Evolutionary conservation across 2,797 vertebrate genomes (phyloP).

Genomic region (Huso huso): DNA sequence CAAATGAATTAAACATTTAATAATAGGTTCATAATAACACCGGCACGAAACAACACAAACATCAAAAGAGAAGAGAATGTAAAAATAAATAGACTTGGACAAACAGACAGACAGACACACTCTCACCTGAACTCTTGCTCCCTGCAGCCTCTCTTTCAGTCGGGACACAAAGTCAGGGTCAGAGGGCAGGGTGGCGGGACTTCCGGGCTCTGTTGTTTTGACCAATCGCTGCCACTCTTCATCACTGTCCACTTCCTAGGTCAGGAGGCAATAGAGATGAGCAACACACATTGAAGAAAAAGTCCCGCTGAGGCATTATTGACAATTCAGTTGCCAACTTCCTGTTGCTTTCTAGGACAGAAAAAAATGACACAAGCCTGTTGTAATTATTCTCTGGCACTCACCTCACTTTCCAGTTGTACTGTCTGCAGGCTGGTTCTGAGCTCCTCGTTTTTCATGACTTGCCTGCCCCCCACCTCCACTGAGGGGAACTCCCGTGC

Average conservation of each 20-base stretch:
- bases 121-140: constrained; percentile 65
- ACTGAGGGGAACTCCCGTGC: constrained; percentile 57
- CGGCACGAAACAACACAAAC: too few relatives aligned
- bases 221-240: constrained; percentile 65
- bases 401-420: constrained; percentile 53
- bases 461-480: constrained; percentile 38
- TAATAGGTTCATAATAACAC: too few relatives aligned
- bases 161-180: constrained; percentile 48
- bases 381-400: constrained; percentile 4
- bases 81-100: not conserved
- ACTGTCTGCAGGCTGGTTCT: constrained; percentile 27
- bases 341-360: too few relatives aligned
- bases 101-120: not conserved
- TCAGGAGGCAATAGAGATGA: constrained; percentile 1
- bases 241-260: constrained; percentile 62
- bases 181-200: constrained; percentile 38
- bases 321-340: too few relatives aligned
- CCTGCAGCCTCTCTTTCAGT: constrained; percentile 50
- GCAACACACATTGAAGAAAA: not conserved
- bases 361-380: too few relatives aligned
- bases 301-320: too few relatives aligned
- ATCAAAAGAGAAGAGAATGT: too few relatives aligned
- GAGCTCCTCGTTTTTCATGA: constrained; percentile 24
- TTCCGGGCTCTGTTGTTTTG: constrained; percentile 44
- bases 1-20: too few relatives aligned